Conservation (phyloP, 1,140 invertebrate genomes). For the Leptopilina clavipes region DNA sequence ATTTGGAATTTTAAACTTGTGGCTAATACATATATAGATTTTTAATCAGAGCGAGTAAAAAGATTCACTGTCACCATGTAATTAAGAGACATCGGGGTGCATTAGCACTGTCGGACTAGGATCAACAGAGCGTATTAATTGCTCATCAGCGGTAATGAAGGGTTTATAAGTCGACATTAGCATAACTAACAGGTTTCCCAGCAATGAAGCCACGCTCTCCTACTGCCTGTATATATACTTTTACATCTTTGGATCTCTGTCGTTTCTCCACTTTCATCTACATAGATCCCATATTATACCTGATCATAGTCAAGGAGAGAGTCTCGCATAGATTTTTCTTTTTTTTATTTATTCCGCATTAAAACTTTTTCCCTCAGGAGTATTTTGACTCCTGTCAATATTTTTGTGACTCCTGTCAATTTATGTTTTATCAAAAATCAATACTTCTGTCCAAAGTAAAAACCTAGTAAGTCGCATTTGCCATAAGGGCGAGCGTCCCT, state of each 20-base stretch:
- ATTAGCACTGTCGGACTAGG: slow-evolving; percentile 46
- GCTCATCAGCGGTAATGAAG: slow-evolving; percentile 69
- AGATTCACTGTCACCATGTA: slow-evolving; percentile 41
- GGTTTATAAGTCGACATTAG: slow-evolving; percentile 69
- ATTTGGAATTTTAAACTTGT: no score
- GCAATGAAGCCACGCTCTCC: slow-evolving; percentile 64
- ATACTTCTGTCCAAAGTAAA: no score
- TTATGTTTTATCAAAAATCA: no score
- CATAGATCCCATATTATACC: slow-evolving; percentile 14
- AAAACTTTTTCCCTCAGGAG: neutral
- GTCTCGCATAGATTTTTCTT: neutral
- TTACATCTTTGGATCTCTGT: slow-evolving; percentile 41
- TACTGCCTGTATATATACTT: slow-evolving; percentile 39
- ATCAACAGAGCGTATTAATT: slow-evolving; percentile 66
- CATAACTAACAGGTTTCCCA: slow-evolving; percentile 69
- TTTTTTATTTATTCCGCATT: neutral
- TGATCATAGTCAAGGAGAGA: slow-evolving; percentile 5
- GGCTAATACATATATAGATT: neutral
- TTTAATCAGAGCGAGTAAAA: neutral
- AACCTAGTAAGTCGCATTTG: no score
- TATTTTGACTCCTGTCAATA: no score
- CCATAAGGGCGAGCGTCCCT: no score
- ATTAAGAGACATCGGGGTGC: slow-evolving; percentile 54
- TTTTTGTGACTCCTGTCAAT: no score
- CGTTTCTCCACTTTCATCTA: slow-evolving; percentile 10